Conservation (phyloP, 2,797 vertebrate genomes). For the Ctenochaetus hawaiiensis region DNA sequence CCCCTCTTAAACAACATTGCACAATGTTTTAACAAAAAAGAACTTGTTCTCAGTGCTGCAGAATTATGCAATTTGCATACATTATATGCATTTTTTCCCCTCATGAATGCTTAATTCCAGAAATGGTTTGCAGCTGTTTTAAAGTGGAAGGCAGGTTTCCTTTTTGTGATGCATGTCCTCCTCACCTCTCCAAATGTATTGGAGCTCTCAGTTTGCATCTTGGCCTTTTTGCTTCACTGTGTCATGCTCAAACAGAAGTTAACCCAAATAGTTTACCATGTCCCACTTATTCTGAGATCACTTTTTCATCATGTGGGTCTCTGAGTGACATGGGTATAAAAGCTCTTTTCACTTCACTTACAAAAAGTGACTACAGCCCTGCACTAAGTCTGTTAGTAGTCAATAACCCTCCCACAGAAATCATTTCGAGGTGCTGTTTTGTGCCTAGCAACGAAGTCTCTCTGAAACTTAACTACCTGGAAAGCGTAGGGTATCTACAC, state of each 20-base stretch:
- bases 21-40: conserved; percentile 28
- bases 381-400: conserved; percentile 39
- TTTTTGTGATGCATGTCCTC: conserved; percentile 25
- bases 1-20: neutral
- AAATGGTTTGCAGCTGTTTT: conserved; percentile 58
- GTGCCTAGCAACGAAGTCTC: conserved; percentile 39
- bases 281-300: conserved; percentile 40
- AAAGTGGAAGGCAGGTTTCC: conserved; percentile 3
- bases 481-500: conserved; percentile 23
- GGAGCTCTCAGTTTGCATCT: conserved; percentile 17
- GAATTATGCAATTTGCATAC: conserved; percentile 41
- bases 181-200: conserved; percentile 22
- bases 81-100: neutral
- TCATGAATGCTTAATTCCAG: conserved; percentile 16
- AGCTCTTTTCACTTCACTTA: conserved; percentile 31
- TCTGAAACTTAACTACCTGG: conserved; percentile 47
- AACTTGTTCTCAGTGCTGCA: conserved; percentile 25
- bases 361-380: conserved; percentile 42
- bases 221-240: conserved; percentile 37
- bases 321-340: conserved; percentile 50
- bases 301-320: conserved; percentile 43
- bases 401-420: conserved; percentile 38
- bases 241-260: conserved; percentile 46
- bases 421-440: conserved; percentile 48
- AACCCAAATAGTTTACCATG: conserved; percentile 37